Evolutionary conservation across 2,888 invertebrate species (phyloP), one percentile per base, ranked within the genome.

Genomic region (Phlogophora meticulosa): DNA sequence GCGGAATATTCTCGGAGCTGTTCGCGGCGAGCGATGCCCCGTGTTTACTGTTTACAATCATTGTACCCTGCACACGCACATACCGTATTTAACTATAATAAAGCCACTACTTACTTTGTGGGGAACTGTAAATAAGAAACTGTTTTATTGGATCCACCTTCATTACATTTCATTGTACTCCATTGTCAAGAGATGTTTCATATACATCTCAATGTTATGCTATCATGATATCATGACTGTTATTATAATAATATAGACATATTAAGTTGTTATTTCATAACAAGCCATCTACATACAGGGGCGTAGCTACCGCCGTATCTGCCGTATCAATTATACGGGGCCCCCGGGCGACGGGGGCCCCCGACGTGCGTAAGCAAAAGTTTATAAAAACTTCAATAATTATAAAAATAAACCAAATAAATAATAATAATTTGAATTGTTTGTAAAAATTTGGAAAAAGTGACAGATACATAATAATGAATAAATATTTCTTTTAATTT

Each of bases 1-100:
- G 83, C 83, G 92, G 92, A 93, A 93, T 93, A 91, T 93, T 94
- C 92, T 93, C 84, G 85, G 88, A 85, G 87, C 82, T 86, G 87
- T 87, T 87, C 84, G 85, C 85, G 79, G 82, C 89, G 90, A 87
- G 81, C 89, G 87, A 87, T 91, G 91, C 91, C 89, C 88, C 87
- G 74, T 92, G 90, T 91, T 92, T 92, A 90, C 88, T 89, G 88
- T 87, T 90, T 87, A 88, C 84, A 80, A 85, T 77, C 81, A 65
- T 72, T 71, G 75, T 73, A 73, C 75, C 66, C 71, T 71, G 67
- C 76, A 71, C 65, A 80, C 71, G 73, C 75, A 71, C 72, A 63
- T 60, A 57, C 66, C 55, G 43, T 75, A 77, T 67, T 69, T 61
- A 70, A 72, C 59, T 70, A 80, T 70, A 72, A 71, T 78, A 78